Evolutionary conservation across 2,113 vertebrate genomes (phyloP).

Genomic region (Sebastes schlegelii): DNA sequence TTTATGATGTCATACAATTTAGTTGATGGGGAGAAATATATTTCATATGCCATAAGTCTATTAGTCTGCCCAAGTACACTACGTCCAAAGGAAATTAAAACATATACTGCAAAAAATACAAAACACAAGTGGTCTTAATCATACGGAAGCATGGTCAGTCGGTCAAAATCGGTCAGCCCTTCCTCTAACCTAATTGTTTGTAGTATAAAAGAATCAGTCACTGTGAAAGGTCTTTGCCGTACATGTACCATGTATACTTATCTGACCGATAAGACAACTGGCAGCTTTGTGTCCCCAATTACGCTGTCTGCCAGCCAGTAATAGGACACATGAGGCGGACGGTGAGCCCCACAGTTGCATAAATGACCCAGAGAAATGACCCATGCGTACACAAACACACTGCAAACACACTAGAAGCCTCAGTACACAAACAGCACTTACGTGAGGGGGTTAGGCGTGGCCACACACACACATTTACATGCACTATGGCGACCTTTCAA

Average conservation of each 20-base stretch:
- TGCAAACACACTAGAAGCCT: conserved; percentile 10
- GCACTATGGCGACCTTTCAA: conserved; percentile 46
- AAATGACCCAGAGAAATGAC: conserved; percentile 1
- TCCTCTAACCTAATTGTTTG: not conserved
- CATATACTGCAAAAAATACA: too few species aligned
- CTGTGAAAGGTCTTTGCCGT: not conserved
- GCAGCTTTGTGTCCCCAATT: conserved; percentile 62
- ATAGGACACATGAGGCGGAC: conserved; percentile 59
- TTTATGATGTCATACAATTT: too few species aligned
- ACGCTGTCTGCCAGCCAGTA: conserved; percentile 55
- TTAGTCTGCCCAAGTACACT: too few species aligned
- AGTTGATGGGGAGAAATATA: too few species aligned
- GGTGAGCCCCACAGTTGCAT: conserved; percentile 17
- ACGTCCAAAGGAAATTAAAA: too few species aligned
- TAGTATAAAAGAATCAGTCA: conserved; percentile 11
- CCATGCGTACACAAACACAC: conserved; percentile 21
- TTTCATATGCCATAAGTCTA: too few species aligned
- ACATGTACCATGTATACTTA: conserved; percentile 20
- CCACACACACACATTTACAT: conserved; percentile 41
- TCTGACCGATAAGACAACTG: conserved; percentile 45
- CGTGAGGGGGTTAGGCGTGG: not conserved
- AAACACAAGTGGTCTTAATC: too few species aligned
- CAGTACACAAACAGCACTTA: conserved; percentile 9
- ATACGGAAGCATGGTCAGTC: too few species aligned
- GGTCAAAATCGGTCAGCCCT: too few species aligned